Evolutionary conservation across 2,113 vertebrate genomes (phyloP), one percentile per base, ranked within the genome.

Genomic region (Oryzias woworae): DNA sequence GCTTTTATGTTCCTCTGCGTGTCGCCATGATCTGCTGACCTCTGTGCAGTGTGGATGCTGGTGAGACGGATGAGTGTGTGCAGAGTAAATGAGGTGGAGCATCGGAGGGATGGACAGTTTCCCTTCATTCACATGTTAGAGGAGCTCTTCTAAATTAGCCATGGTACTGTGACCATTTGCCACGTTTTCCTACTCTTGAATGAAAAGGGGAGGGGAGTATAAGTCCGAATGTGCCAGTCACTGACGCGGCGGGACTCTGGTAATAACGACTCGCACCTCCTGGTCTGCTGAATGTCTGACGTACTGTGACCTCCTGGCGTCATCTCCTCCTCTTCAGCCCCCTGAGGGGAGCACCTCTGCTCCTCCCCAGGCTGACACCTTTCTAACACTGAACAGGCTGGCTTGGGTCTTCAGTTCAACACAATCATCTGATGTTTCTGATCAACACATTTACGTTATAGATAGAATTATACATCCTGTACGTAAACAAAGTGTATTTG

Each of bases 401-500:
- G 63, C 73, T 26, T 52, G 48, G 58, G 52, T 77, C 49, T 62
- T 66, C 23, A 42, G 63, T 64, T 58, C 36, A 58, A 69, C 54
- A 62, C 52, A 74, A 69, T 20, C 49, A 66, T 69, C 42, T 59
- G 46, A 47, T 53, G 67, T 62, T 61, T 73, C 66, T 62, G 66
- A 58, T 81, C 77, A 59, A 51, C 57, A 71, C 69, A 59, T 75
- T 65, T 71, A 75, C 74, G 75, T 73, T 36, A 64, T 75, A 59
- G 45, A 77, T 82, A 64, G 44, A 68, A 69, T 55, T 79, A 84
- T 66, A 80, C 64, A 81, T 64, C 31, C 43, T 64, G 62, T 54
- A 78, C 76, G 74, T 71, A 83, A 58, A 77, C 58, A 81, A 71
- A 84, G 85, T 84, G 82, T 89, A 90, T 89, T 90, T 86, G 81